Conservation (phyloP, 1,140 invertebrate species). For the Heliconius melpomene region DNA sequence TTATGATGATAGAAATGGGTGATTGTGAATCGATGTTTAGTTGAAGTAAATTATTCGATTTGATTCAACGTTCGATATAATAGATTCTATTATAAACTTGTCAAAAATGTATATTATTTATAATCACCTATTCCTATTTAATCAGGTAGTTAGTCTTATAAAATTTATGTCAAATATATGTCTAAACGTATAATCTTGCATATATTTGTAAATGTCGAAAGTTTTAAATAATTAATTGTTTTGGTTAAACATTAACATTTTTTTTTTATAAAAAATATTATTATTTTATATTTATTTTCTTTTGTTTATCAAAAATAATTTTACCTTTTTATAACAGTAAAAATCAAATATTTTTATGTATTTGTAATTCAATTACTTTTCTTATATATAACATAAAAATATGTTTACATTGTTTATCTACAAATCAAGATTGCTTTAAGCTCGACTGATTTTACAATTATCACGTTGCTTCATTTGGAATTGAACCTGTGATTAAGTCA, state of each 20-base stretch:
- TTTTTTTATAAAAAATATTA: too few species aligned
- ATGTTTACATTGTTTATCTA: background rate
- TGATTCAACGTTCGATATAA: background rate
- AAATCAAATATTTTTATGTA: background rate
- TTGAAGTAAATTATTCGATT: background rate
- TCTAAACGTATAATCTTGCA: background rate
- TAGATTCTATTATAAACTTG: too few species aligned
- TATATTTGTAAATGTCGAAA: background rate
- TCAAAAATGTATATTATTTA: background rate
- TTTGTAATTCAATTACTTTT: background rate
- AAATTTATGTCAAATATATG: background rate
- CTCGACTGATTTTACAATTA: conserved; percentile 47
- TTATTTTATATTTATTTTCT: too few species aligned
- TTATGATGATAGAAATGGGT: conserved; percentile 6
- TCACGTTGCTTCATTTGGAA: conserved; percentile 25
- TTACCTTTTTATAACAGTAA: too few species aligned
- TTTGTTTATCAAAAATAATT: too few species aligned
- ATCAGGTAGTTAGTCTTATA: background rate
- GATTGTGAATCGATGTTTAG: background rate
- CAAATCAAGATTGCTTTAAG: conserved; percentile 13
- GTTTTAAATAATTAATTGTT: too few species aligned
- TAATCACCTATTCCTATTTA: background rate
- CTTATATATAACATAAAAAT: background rate
- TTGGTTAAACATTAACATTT: too few species aligned
- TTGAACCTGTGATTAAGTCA: conserved; percentile 27